phyloP scores from a whole-genome alignment of 2,797 vertebrate genomes.

The Miichthys miiuy region DNA sequence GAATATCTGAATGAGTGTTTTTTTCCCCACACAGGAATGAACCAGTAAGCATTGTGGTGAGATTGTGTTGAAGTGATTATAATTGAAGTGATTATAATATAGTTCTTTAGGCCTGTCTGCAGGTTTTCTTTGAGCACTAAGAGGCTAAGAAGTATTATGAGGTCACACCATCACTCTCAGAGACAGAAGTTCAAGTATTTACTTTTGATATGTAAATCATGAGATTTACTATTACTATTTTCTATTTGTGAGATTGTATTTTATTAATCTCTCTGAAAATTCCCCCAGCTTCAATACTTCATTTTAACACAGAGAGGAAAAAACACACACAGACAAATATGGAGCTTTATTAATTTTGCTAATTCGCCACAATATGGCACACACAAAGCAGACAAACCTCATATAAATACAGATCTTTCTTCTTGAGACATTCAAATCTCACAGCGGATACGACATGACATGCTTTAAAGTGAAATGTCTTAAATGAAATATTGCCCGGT shows the following conservation, averaged over 20 bases:
- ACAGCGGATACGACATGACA: conserved; percentile 28
- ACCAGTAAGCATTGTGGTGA: conserved; percentile 63
- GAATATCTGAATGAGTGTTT: conserved; percentile 69
- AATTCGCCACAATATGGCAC: not conserved
- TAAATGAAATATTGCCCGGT: conserved; percentile 36
- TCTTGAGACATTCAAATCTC: conserved; percentile 30
- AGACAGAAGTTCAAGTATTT: conserved; percentile 53
- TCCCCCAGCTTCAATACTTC: not conserved
- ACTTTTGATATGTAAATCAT: conserved; percentile 59
- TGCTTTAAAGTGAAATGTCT: conserved; percentile 49
- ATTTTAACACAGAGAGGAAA: not conserved
- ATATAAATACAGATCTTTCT: conserved; percentile 7
- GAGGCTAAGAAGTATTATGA: conserved; percentile 50
- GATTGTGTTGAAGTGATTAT: conserved; percentile 81
- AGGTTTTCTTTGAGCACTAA: conserved; percentile 49
- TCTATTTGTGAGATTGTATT: conserved; percentile 39
- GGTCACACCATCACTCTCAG: conserved; percentile 44
- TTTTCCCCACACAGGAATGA: conserved; percentile 57
- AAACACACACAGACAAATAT: not conserved
- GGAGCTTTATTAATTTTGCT: conserved; percentile 19
- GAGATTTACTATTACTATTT: not conserved
- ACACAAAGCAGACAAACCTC: conserved; percentile 11
- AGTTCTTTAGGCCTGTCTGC: conserved; percentile 61
- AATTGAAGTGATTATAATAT: conserved; percentile 80
- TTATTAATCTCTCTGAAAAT: conserved; percentile 27